These are phyloP conservation scores for Scartelaos histophorus DNA, from an alignment of 2,113 vertebrate species.

Conservation along the genomic window DNA sequence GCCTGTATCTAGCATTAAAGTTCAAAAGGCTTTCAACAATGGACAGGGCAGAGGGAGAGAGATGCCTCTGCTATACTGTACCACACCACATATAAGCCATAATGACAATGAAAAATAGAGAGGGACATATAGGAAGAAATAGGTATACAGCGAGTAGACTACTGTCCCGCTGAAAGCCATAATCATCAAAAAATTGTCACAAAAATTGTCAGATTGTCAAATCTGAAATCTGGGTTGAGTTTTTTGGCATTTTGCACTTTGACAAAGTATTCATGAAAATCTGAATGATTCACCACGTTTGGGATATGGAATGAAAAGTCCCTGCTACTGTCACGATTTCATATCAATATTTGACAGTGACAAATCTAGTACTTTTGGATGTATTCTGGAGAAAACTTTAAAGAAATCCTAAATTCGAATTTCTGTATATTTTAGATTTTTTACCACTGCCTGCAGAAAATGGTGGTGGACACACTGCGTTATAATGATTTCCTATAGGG, in stretches of 20 bases:
- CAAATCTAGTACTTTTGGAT: neutral
- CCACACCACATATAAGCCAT: neutral
- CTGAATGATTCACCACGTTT: neutral
- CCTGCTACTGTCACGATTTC: neutral
- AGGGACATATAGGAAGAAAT: neutral
- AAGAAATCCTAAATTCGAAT: neutral
- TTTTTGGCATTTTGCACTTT: neutral
- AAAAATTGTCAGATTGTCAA: neutral
- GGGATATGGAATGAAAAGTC: neutral
- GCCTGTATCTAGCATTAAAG: neutral
- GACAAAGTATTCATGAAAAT: neutral
- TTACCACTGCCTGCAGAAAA: too few relatives aligned
- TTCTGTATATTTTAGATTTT: neutral
- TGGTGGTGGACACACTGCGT: too few relatives aligned
- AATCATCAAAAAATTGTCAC: too few relatives aligned
- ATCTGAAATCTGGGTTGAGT: neutral
- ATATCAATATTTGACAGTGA: neutral
- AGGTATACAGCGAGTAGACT: neutral
- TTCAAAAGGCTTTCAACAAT: neutral
- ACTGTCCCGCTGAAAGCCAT: neutral
- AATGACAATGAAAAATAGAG: neutral
- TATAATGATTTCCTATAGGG: too few relatives aligned
- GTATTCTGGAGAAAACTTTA: neutral
- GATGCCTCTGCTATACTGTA: neutral
- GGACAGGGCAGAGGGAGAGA: neutral